Base-by-base conservation (phyloP, 2,888 invertebrate species). In the Neria commutata region DNA sequence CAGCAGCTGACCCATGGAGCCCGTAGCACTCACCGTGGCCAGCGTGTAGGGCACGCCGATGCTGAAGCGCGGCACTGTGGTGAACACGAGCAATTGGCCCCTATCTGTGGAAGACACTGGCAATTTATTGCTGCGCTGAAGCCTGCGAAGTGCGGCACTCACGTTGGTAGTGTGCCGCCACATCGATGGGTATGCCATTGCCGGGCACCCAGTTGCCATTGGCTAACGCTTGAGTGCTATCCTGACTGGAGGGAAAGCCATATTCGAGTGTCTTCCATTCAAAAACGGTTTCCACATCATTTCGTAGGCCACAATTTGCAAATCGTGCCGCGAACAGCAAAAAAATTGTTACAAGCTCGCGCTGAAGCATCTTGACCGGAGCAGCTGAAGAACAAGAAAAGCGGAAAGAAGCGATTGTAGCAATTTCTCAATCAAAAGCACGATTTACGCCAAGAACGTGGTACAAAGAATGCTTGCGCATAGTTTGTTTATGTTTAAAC, bases 31-130 rank as follows among this genome's bases (percentile, higher is more conserved):
- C 3, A 92, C 85, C 0, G 85, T 86, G 2, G 89, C 91, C 19
- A 92, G 73, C 0, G 91, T 88, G 10, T 86, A 85, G 0, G 92
- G 92, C 10, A 89, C 85, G 0, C 92, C 92, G 4, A 81, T 77
- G 69, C 86, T 87, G 69, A 91, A 89, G 16, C 91, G 83, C 0
- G 92, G 92, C 51, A 89, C 84, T 0, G 91, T 86, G 2, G 91
- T 81, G 73, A 92, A 91, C 3, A 90, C 83, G 37, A 85, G 81
- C 2, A 85, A 83, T 4, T 71, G 72, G 17, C 68, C 69, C 55
- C 57, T 58, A 33, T 11, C 68, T 67, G 14, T 16, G 56, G 26
- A 23, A 52, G 49, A 1, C 16, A 29, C 37, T 1, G 26, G n/a
- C 17, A 33, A 19, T 47, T 37, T 26, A 14, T 53, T 21, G 19